These are phyloP conservation scores for Monomorium pharaonis DNA, from an alignment of 1,140 invertebrate species.

Conservation along the genomic window DNA sequence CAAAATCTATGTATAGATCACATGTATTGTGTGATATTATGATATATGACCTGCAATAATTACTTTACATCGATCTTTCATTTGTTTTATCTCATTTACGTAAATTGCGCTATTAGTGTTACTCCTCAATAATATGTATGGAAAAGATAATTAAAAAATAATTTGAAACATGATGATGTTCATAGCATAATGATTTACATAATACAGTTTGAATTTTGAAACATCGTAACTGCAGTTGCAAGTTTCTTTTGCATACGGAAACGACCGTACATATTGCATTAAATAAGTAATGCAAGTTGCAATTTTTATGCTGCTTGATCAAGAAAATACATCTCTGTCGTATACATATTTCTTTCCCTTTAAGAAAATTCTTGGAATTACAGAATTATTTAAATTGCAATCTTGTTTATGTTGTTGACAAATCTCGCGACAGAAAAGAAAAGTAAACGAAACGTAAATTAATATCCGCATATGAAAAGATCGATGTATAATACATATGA, in stretches of 20 bases:
- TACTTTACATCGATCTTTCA: conserved; percentile 14
- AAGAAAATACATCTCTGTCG: background rate
- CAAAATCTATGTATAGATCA: conserved; percentile 5
- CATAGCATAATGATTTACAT: background rate
- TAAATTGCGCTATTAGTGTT: conserved; percentile 6
- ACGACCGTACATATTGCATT: conserved; percentile 1
- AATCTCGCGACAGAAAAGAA: background rate
- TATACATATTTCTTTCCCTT: conserved; percentile 12
- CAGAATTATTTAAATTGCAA: background rate
- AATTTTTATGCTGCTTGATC: conserved; percentile 11
- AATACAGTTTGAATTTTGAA: background rate
- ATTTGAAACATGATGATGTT: background rate
- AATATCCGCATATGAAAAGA: background rate
- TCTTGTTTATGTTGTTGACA: background rate
- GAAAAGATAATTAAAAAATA: conserved; percentile 19
- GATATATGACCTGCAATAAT: conserved; percentile 25
- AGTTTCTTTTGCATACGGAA: background rate
- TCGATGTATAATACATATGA: background rate
- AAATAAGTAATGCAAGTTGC: conserved; percentile 13
- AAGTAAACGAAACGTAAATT: background rate
- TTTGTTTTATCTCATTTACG: background rate
- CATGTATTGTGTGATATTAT: background rate
- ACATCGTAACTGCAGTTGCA: background rate
- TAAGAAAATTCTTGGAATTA: background rate
- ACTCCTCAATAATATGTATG: background rate